Base-by-base conservation (phyloP, 2,888 invertebrate species). In the Penaeus monodon region DNA sequence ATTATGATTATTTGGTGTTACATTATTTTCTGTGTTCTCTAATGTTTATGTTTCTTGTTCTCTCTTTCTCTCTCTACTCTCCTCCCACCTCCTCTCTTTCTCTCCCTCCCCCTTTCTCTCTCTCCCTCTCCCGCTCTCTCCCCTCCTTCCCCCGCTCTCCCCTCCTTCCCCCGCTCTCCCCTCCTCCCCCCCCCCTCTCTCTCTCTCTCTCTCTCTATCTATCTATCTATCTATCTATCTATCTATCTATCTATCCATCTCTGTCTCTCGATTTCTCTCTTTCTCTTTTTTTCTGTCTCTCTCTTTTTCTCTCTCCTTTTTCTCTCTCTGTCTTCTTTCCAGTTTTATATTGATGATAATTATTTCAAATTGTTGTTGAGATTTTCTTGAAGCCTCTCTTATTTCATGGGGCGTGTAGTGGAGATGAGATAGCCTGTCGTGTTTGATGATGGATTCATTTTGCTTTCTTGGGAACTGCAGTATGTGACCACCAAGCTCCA, bases 131-230 rank as follows among this genome's bases (percentile, higher is more conserved):
- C n/a, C n/a, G n/a, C 29, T 29, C 70, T 33, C 12, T 33, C 44
- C 38, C 8, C 74, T 7, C 14, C 24, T 7, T 65, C 76, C 1
- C 70, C 10, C 12, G 4, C 70, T 70, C 12, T 70, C 70, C 4
- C 4, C 2, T 3, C 4, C 4, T 33, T 4, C 4, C 20, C 2
- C 22, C 4, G 1, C 3, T 2, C 70, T 73, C 70, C 81, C 70
- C 70, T 82, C 81, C 49, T 73, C 70, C 81, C 70, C 70, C 70
- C 81, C 49, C 81, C 70, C 81, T 82, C 81, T 73, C 81, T 68
- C 81, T 81, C 68, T 81, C 66, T 38, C 24, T 38, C 49, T 27
- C 81, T 27, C 17, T 27, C 66, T 65, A 10, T 24, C 27, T 38
- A 2, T 66, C 38, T 24, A 44, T 44, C 33, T 44, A 29, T 27